These are phyloP conservation scores for Ceratina japonica DNA, from an alignment of 1,140 invertebrate species.

Conservation along the genomic window DNA sequence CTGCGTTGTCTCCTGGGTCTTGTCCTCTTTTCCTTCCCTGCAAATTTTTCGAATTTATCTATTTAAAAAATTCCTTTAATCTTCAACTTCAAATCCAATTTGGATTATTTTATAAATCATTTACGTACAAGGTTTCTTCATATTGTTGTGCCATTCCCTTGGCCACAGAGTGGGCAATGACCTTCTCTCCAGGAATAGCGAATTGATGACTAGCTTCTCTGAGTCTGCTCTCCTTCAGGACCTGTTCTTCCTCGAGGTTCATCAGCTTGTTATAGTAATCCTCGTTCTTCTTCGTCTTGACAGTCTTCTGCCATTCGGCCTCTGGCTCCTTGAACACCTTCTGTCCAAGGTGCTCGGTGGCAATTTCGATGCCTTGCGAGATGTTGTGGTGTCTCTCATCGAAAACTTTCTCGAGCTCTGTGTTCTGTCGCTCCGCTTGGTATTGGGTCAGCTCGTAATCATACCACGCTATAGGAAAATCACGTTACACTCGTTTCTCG, in stretches of 20 bases:
- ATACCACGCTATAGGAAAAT: constrained; percentile 90
- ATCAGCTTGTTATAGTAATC: constrained; percentile 92
- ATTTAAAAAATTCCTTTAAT: constrained; percentile 31
- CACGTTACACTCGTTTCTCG: constrained; percentile 47
- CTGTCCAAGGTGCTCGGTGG: constrained; percentile 83
- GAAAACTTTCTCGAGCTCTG: constrained; percentile 91
- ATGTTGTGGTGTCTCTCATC: constrained; percentile 88
- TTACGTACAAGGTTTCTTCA: constrained; percentile 89
- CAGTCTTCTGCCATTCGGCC: constrained; percentile 91
- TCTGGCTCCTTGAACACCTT: constrained; percentile 87
- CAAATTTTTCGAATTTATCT: too few relatives aligned
- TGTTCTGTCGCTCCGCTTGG: constrained; percentile 90
- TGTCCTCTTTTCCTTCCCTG: constrained; percentile 74
- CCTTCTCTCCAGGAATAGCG: constrained; percentile 90
- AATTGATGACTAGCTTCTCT: constrained; percentile 90
- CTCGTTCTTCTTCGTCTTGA: constrained; percentile 90
- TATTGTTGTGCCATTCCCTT: constrained; percentile 93
- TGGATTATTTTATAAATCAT: neutral
- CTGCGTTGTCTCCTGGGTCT: constrained; percentile 76
- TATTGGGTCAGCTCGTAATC: constrained; percentile 91
- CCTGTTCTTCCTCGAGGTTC: constrained; percentile 90
- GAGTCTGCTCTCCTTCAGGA: constrained; percentile 89
- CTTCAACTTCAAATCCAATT: neutral
- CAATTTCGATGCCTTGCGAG: constrained; percentile 82
- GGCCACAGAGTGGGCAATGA: constrained; percentile 87